Percentiles rank a stretch among this genome's conserved stretches.
Evolutionary conservation across 2,797 vertebrate genomes (phyloP).

Genomic region (Acanthiza pusilla): DNA sequence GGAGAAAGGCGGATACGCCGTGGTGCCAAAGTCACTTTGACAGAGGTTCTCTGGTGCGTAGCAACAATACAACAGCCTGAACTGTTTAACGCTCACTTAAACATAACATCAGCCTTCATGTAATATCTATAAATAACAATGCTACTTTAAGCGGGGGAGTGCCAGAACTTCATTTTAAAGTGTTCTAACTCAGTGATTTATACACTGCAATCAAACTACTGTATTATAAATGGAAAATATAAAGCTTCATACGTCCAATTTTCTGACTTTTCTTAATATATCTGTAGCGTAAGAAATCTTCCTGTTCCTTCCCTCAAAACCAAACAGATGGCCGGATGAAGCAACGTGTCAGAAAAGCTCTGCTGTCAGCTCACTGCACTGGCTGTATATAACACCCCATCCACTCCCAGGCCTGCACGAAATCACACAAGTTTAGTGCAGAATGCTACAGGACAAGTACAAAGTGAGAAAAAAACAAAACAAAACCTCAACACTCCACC

Average conservation of each 20-base stretch:
- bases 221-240: constrained; percentile 42
- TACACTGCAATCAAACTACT: constrained; percentile 36
- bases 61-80: constrained; percentile 61
- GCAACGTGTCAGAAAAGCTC: constrained; percentile 8
- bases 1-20: neutral
- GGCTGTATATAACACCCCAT: constrained; percentile 26
- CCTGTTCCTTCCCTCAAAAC: constrained; percentile 15
- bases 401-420: constrained; percentile 5
- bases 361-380: constrained; percentile 54
- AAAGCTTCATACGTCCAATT: neutral
- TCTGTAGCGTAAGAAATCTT: neutral
- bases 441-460: constrained; percentile 32
- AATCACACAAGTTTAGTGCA: constrained; percentile 43
- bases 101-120: constrained; percentile 62
- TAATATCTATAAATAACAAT: constrained; percentile 71
- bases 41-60: constrained; percentile 46
- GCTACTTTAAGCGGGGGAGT: constrained; percentile 53
- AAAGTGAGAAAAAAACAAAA: neutral
- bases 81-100: constrained; percentile 67
- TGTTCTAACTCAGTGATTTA: constrained; percentile 55
- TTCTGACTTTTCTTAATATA: constrained; percentile 29
- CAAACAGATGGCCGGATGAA: constrained; percentile 65
- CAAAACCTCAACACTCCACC: neutral
- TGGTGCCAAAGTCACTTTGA: constrained; percentile 40
- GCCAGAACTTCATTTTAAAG: constrained; percentile 54